These are phyloP conservation scores for Ammospiza nelsoni DNA, from an alignment of 2,113 vertebrate genomes.

Conservation along the genomic window DNA sequence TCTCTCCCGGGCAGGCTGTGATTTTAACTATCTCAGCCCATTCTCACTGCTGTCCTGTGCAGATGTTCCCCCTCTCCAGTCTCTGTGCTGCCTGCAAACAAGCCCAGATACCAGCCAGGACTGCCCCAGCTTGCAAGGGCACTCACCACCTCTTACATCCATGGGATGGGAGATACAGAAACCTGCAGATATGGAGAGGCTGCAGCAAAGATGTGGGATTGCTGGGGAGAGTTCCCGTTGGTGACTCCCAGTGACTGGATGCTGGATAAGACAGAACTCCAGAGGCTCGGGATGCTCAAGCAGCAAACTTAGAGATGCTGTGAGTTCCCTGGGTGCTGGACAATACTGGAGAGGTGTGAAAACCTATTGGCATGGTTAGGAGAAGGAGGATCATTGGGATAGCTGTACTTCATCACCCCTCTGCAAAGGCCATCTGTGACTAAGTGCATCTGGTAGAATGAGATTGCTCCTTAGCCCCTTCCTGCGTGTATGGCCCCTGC, in stretches of 20 bases:
- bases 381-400: background rate
- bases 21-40: background rate
- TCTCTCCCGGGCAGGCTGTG: background rate
- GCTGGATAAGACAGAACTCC: background rate
- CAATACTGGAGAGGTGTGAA: background rate
- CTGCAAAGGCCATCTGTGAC: background rate
- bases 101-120: background rate
- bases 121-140: rapidly evolving
- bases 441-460: background rate
- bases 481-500: background rate
- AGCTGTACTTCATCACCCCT: background rate
- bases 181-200: background rate
- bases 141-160: rapidly evolving
- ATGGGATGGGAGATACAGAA: background rate
- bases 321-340: background rate
- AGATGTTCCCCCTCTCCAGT: background rate
- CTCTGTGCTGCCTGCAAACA: background rate
- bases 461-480: background rate
- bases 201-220: background rate
- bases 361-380: background rate
- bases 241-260: background rate
- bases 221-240: background rate
- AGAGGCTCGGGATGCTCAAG: background rate
- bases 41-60: background rate
- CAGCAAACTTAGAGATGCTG: background rate